Base-by-base conservation (phyloP, 35 echinoderm and acorn worm genomes). In the Chiridota heheva region DNA sequence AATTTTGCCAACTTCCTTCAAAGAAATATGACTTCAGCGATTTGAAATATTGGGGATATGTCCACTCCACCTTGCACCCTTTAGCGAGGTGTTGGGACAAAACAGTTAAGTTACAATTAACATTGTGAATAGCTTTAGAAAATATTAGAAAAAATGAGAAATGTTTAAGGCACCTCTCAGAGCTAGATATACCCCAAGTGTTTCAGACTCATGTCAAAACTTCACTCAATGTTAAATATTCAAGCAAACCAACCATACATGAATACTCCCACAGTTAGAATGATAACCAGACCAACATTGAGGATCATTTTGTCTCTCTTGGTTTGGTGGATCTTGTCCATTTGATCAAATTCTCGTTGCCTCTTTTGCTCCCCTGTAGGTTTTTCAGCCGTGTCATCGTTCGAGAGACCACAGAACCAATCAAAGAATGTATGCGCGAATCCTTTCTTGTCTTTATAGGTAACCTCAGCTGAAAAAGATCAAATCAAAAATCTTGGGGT, bases 381-480 rank as follows among this genome's bases (percentile, higher is more conserved):
- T 56, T 51, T 40, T 29, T 77, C 64, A 13, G 49, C 36, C 1
- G 81, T 68, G 0, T 79, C 80, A 18, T 42, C 44, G 32, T 75
- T 49, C 12, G 89, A 87, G 75, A 98, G 86, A 0, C 95, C 95
- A 26, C 95, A 98, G 76, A 98, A 98, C 73, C 95, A 91, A 18
- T 88, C 62, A 49, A 80, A 98, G 42, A 83, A 88, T 24, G 73
- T 67, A 10, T 55, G 56, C 63, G 60, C 85, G 24, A 35, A 33
- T 4, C 20, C 24, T 13, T 38, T 35, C 37, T 67, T 20, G 0
- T 44, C 34, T 48, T 53, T 31, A 16, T 69, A 37, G 63, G 8
- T 58, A 33, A 62, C 63, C 66, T 81, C 30, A 31, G 39, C 33
- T 10, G 33, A 65, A 65, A 6, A 60, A 5, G 4, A 18, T 20